Percentiles rank a stretch among this genome's conserved stretches.
Evolutionary conservation across 1,140 invertebrate species (phyloP).

Genomic region (Anastrepha obliqua): DNA sequence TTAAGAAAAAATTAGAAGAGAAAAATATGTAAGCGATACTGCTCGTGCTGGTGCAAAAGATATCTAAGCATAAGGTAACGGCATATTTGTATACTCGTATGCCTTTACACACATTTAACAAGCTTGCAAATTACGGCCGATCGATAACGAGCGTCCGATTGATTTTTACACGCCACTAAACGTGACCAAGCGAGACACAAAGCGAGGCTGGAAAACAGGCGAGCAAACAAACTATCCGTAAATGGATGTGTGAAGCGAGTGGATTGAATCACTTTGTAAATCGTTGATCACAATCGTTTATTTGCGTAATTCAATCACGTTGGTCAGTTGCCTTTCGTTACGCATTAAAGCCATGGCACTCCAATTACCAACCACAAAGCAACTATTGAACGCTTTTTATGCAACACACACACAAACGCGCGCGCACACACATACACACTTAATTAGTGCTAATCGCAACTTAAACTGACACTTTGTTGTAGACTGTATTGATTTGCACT

Average conservation of each 20-base stretch:
- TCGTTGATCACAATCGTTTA: neutral
- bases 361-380: neutral
- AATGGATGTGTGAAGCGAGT: neutral
- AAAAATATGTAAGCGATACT: neutral
- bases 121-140: slow-evolving; percentile 28
- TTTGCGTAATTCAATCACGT: neutral
- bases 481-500: neutral
- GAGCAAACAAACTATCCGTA: neutral
- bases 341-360: neutral
- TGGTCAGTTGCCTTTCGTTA: slow-evolving; percentile 1
- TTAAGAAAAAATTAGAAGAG: neutral
- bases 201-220: neutral
- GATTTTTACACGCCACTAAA: slow-evolving; percentile 42
- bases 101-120: slow-evolving; percentile 1
- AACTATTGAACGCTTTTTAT: neutral
- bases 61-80: neutral
- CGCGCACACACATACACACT: neutral
- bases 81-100: neutral
- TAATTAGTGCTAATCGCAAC: slow-evolving; percentile 40
- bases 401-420: neutral
- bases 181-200: slow-evolving; percentile 26
- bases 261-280: neutral
- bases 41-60: too few species aligned
- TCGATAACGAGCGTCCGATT: slow-evolving; percentile 19
- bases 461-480: slow-evolving; percentile 41